Evolutionary conservation across 2,113 vertebrate genomes (phyloP).

Genomic region (Poeciliopsis occidentalis): DNA sequence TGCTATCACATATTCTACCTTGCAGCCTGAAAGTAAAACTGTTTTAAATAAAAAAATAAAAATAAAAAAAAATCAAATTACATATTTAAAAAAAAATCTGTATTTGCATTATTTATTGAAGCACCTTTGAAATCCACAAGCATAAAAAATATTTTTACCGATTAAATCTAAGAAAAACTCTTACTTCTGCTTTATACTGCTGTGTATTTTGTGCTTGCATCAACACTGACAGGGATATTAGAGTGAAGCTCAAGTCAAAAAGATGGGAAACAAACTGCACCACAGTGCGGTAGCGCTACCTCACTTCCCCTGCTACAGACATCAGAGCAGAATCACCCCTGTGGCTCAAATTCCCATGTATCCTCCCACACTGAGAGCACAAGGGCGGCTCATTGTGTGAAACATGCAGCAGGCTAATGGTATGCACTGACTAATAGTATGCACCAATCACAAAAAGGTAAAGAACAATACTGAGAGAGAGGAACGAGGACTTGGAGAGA

Average conservation of each 20-base stretch:
- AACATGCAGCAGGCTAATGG: conserved; percentile 33
- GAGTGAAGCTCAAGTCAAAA: neutral
- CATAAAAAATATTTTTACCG: neutral
- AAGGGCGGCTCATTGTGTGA: conserved; percentile 17
- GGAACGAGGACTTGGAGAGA: conserved; percentile 68
- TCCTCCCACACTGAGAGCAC: conserved; percentile 14
- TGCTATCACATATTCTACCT: no score
- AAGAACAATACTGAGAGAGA: conserved; percentile 45
- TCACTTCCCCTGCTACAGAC: conserved; percentile 28
- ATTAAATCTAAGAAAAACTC: neutral
- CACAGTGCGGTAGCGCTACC: conserved; percentile 5
- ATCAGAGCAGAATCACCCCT: conserved; percentile 30
- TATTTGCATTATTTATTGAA: neutral
- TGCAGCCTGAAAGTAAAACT: no score
- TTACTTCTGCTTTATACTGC: neutral
- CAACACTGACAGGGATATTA: neutral
- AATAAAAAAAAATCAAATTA: no score
- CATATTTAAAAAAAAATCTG: neutral
- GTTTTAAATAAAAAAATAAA: no score
- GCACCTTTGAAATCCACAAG: neutral
- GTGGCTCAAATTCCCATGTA: neutral
- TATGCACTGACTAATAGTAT: conserved; percentile 51
- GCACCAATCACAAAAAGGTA: conserved; percentile 49
- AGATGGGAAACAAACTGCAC: conserved; percentile 15
- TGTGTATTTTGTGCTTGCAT: conserved; percentile 2